Percentiles rank a stretch among this genome's conserved stretches.
Conservation (phyloP, 2,113 vertebrate genomes). For the Isurus oxyrinchus region DNA sequence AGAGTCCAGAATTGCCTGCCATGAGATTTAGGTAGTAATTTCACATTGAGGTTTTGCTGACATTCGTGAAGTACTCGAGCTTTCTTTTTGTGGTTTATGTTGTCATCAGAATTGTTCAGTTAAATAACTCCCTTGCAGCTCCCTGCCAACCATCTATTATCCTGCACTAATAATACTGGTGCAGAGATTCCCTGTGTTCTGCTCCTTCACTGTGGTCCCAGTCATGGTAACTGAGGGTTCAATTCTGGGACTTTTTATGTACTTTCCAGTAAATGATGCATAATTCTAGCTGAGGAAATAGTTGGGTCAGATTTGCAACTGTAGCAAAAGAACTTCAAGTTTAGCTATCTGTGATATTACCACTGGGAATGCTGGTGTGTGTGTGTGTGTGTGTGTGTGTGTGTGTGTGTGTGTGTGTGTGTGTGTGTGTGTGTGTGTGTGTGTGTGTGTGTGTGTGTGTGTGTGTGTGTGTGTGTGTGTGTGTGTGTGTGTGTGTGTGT, state of each 20-base stretch:
- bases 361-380: not conserved
- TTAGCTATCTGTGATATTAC: not conserved
- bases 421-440: too few species aligned
- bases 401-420: too few species aligned
- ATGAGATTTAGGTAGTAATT: not conserved
- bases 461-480: too few species aligned
- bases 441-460: too few species aligned
- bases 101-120: not conserved
- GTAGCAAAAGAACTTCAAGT: not conserved
- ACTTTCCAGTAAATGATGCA: not conserved
- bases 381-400: too few species aligned
- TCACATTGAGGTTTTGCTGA: not conserved
- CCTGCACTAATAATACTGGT: not conserved
- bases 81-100: not conserved
- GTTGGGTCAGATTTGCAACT: not conserved
- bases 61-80: not conserved
- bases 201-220: not conserved
- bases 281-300: constrained; percentile 22
- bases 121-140: not conserved
- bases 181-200: not conserved
- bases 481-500: too few species aligned
- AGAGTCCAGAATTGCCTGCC: not conserved
- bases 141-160: constrained; percentile 13
- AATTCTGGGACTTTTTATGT: not conserved
- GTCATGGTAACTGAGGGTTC: not conserved